A percentile compares a stretch with the other conserved stretches of the same genome.
Evolutionary conservation across 2,113 vertebrate species (phyloP).

Genomic region (Hydrochoerus hydrochaeris): DNA sequence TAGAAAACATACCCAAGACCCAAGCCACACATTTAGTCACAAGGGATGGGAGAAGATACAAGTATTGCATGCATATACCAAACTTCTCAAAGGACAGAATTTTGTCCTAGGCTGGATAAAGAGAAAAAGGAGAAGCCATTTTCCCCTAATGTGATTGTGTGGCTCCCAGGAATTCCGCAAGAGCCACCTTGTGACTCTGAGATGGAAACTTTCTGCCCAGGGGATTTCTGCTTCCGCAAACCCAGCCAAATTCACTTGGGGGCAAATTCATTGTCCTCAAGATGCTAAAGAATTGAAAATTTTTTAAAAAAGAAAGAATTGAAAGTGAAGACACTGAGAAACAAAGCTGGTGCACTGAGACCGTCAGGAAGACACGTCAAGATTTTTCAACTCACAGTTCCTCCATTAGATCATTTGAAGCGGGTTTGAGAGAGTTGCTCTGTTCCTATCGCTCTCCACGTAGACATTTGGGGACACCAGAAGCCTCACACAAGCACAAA

Average conservation of each 20-base stretch:
- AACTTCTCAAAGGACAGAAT: constrained; percentile 17
- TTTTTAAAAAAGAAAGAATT: background rate
- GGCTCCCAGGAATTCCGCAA: constrained; percentile 60
- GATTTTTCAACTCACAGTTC: background rate
- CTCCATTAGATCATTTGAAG: constrained; percentile 18
- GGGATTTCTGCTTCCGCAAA: constrained; percentile 7
- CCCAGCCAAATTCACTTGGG: background rate
- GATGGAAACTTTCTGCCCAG: constrained; percentile 6
- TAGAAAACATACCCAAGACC: background rate
- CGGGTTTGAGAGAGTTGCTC: background rate
- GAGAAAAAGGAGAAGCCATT: constrained; percentile 11
- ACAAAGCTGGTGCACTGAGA: background rate
- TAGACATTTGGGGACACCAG: background rate
- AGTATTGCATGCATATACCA: background rate
- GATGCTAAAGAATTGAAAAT: background rate
- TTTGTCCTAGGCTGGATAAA: constrained; percentile 28
- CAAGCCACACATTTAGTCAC: background rate
- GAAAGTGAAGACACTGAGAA: background rate
- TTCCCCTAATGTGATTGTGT: background rate
- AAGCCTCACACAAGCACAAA: constrained; percentile 14
- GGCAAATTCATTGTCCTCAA: background rate
- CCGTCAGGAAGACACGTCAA: background rate
- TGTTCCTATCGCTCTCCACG: background rate
- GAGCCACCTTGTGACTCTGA: constrained; percentile 9
- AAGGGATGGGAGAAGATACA: background rate